Conservation (phyloP, 2,113 vertebrate genomes). For the Galeopterus variegatus region DNA sequence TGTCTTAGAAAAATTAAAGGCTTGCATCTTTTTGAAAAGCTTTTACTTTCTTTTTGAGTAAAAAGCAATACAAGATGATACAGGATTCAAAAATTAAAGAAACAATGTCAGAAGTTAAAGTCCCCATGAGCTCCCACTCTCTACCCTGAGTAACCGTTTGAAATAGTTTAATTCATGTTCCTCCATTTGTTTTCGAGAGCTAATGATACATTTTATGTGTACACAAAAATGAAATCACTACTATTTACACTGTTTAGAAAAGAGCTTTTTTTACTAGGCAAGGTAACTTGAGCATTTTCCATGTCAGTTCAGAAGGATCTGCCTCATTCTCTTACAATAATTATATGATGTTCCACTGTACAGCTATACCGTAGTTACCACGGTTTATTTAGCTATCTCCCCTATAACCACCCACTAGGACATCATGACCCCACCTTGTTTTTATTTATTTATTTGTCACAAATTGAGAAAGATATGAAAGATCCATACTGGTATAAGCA, state of each 20-base stretch:
- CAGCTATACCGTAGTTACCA: background rate
- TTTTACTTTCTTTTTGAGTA: background rate
- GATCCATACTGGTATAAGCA: background rate
- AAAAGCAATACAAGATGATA: background rate
- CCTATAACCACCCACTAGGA: background rate
- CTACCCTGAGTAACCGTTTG: background rate
- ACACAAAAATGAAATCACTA: constrained; percentile 16
- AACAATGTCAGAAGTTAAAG: background rate
- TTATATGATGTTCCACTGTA: background rate
- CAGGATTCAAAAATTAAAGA: constrained; percentile 15
- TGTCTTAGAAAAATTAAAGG: constrained; percentile 31
- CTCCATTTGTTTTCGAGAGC: background rate
- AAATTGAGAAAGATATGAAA: background rate
- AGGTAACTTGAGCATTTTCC: background rate
- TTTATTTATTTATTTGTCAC: background rate
- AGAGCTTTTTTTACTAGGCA: background rate
- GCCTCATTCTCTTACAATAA: background rate
- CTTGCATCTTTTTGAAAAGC: background rate
- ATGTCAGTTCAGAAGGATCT: background rate
- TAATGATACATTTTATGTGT: background rate
- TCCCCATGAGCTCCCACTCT: background rate
- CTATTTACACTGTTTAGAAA: background rate
- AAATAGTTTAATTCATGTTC: background rate
- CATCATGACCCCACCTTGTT: no score
- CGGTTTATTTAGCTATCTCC: background rate